These are phyloP conservation scores for Malacoctenus gilli DNA, from an alignment of 2,797 vertebrate species.

Conservation along the genomic window DNA sequence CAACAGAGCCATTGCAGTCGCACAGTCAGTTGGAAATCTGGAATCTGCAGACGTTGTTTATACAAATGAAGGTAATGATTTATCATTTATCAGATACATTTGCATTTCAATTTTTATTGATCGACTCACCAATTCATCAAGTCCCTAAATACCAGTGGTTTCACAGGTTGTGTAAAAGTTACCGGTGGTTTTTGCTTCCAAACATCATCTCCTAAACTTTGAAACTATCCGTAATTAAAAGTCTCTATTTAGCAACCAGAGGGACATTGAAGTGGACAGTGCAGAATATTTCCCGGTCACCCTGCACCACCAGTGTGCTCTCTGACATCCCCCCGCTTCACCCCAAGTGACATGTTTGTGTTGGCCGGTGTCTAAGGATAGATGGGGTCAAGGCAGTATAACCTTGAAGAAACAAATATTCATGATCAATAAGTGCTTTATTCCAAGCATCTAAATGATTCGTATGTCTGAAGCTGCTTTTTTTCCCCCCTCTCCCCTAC, in stretches of 20 bases:
- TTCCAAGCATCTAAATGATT: constrained; percentile 81
- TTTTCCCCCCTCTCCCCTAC: constrained; percentile 5
- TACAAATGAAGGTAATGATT: neutral
- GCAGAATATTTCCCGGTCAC: constrained; percentile 31
- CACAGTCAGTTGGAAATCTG: neutral
- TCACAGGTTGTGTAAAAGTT: neutral
- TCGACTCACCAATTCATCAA: too few relatives aligned
- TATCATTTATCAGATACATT: neutral
- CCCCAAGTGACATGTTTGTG: constrained; percentile 74
- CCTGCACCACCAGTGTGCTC: constrained; percentile 43
- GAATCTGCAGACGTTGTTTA: neutral
- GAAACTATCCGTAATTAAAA: neutral
- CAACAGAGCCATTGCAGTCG: too few relatives aligned
- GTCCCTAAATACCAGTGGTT: neutral
- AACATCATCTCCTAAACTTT: neutral
- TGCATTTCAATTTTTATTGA: neutral
- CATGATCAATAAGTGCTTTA: constrained; percentile 85
- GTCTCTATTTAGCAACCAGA: neutral
- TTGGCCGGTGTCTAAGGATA: constrained; percentile 70
- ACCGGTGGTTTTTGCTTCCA: too few relatives aligned
- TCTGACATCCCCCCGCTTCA: constrained; percentile 72
- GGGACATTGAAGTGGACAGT: constrained; percentile 11
- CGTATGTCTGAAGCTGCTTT: constrained; percentile 58
- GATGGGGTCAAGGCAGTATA: constrained; percentile 78
- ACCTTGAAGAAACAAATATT: constrained; percentile 86